Percentiles rank a stretch among this genome's conserved stretches.
phyloP scores from a whole-genome alignment of 2,113 vertebrate species.

The Cyprinus carpio region DNA sequence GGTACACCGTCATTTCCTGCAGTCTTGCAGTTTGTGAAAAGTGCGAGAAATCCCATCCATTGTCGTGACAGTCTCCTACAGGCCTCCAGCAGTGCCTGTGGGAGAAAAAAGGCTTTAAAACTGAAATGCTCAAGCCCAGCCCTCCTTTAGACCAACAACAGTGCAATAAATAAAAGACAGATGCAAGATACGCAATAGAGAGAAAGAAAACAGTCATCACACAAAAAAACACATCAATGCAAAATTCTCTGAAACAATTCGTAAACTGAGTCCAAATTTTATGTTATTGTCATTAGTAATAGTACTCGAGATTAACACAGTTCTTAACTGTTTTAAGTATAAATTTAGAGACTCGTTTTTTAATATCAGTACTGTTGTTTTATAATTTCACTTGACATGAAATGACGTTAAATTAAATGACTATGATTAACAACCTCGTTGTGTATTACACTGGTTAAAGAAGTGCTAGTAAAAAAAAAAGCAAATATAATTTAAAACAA shows the following conservation, averaged over 20 bases:
- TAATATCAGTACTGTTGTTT: not conserved
- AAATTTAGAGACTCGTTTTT: not conserved
- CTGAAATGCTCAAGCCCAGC: not conserved
- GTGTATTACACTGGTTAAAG: not conserved
- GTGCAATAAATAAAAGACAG: not conserved
- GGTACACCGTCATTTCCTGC: slow-evolving; percentile 15
- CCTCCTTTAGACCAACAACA: not conserved
- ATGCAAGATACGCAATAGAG: not conserved
- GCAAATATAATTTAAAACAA: not conserved
- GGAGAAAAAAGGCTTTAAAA: slow-evolving; percentile 4
- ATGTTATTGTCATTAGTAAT: not conserved
- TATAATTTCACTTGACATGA: not conserved
- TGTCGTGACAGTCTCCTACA: slow-evolving; percentile 18
- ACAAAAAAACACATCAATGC: not conserved
- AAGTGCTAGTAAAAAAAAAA: not conserved
- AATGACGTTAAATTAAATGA: not conserved
- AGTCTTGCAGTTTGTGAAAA: not conserved
- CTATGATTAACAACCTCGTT: not conserved
- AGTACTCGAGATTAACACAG: not conserved
- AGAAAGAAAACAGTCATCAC: not conserved
- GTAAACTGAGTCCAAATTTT: not conserved
- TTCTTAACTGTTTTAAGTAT: not conserved
- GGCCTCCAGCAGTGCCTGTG: slow-evolving; percentile 24
- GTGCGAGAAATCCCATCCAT: slow-evolving; percentile 31
- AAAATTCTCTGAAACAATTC: not conserved